Conservation (phyloP, 1,140 invertebrate genomes). For the Diplogasteroides magnus region DNA sequence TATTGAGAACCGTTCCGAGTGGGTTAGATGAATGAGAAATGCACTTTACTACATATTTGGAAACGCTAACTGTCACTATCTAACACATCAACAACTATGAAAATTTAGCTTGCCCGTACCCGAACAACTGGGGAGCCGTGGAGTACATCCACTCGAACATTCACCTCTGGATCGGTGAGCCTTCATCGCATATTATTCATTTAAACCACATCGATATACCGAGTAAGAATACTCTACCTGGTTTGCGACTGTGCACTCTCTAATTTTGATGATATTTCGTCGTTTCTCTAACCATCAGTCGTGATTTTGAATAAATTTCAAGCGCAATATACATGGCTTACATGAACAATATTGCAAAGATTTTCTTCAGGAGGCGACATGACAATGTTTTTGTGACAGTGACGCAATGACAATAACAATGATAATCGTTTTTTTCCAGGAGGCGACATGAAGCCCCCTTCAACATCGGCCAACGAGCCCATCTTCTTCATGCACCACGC, state of each 20-base stretch:
- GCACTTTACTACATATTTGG: too few species aligned
- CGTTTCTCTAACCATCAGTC: too few species aligned
- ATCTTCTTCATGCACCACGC: slow-evolving; percentile 52
- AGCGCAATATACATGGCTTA: too few species aligned
- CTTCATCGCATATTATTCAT: background rate
- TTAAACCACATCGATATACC: background rate
- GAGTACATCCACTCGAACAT: slow-evolving; percentile 51
- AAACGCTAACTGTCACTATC: too few species aligned
- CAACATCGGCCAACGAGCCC: slow-evolving; percentile 55
- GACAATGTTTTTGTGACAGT: background rate
- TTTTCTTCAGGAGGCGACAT: too few species aligned
- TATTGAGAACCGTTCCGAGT: too few species aligned
- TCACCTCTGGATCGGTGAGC: slow-evolving; percentile 46
- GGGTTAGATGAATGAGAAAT: too few species aligned
- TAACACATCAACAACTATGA: too few species aligned
- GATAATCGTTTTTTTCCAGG: slow-evolving; percentile 3
- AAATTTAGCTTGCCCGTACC: slow-evolving; percentile 41
- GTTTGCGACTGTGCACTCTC: too few species aligned
- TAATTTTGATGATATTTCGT: too few species aligned
- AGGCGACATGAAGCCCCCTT: slow-evolving; percentile 54
- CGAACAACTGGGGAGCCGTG: slow-evolving; percentile 45
- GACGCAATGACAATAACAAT: background rate
- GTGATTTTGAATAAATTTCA: too few species aligned
- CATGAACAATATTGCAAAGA: too few species aligned
- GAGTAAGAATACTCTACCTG: background rate